Percentiles rank a stretch among this genome's conserved stretches.
Conservation (phyloP, 2,888 invertebrate species). For the Gymnoscelis rufifasciata region DNA sequence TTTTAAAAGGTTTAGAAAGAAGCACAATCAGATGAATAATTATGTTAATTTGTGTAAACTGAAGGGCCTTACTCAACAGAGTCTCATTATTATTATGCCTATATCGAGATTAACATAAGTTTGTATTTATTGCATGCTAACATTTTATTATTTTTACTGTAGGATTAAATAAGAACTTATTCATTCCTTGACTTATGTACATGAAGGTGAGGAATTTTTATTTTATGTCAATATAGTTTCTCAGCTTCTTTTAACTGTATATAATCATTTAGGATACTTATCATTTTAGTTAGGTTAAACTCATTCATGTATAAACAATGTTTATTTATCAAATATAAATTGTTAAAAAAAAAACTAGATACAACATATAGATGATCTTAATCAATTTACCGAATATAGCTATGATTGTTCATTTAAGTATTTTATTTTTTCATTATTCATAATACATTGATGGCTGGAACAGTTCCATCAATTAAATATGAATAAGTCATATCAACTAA, state of each 20-base stretch:
- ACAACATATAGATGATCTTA: slow-evolving; percentile 26
- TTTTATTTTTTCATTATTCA: slow-evolving; percentile 4
- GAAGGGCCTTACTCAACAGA: not conserved
- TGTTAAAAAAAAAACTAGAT: slow-evolving; percentile 37
- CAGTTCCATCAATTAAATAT: no score
- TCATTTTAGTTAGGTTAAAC: slow-evolving; percentile 23
- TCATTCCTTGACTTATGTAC: slow-evolving; percentile 18
- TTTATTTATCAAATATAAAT: slow-evolving; percentile 46
- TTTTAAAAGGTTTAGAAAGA: no score
- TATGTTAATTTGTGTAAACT: no score
- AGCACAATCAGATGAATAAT: no score
- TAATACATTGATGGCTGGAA: not conserved
- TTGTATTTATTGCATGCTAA: not conserved
- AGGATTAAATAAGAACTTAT: slow-evolving; percentile 23
- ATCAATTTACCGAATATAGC: slow-evolving; percentile 33
- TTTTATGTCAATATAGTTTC: not conserved
- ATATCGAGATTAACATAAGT: not conserved
- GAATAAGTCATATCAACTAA: no score
- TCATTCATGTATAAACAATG: slow-evolving; percentile 34
- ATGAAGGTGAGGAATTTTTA: not conserved
- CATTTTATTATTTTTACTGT: not conserved
- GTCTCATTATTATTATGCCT: not conserved
- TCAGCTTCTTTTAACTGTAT: slow-evolving; percentile 17
- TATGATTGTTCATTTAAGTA: slow-evolving; percentile 25
- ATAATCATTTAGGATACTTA: slow-evolving; percentile 17